phyloP scores from a whole-genome alignment of 1,140 invertebrate species.

The Panulirus ornatus region DNA sequence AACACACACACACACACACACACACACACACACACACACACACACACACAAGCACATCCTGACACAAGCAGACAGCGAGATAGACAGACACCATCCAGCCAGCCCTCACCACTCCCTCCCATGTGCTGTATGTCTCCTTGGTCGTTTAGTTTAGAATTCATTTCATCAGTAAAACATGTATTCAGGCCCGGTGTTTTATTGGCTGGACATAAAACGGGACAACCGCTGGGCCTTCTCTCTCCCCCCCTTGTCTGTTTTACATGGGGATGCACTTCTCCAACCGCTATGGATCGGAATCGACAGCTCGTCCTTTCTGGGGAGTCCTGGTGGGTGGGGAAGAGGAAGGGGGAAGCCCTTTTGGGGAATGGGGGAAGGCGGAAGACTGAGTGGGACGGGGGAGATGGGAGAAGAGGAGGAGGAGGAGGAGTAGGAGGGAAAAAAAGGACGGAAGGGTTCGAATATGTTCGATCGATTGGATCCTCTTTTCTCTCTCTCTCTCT shows the following conservation, averaged over 20 bases:
- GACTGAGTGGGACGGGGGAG: neutral
- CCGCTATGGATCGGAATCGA: conserved; percentile 19
- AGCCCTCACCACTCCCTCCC: neutral
- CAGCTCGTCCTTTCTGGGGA: conserved; percentile 9
- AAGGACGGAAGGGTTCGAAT: neutral
- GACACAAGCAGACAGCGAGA: conserved; percentile 12
- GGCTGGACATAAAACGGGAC: conserved; percentile 64
- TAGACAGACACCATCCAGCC: neutral
- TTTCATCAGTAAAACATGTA: conserved; percentile 69
- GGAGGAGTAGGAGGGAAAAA: neutral
- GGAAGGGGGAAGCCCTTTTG: neutral
- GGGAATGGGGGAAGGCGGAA: neutral
- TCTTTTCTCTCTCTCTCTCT: conserved; percentile 1
- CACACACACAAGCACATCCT: too few relatives aligned
- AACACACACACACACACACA: conserved; percentile 6
- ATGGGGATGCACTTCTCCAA: neutral
- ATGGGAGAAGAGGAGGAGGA: conserved; percentile 7
- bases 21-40: conserved; percentile 37
- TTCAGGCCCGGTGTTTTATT: conserved; percentile 62
- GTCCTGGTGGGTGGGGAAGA: neutral
- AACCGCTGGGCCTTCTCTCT: conserved; percentile 22
- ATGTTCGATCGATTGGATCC: conserved; percentile 20
- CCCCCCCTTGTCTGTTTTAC: conserved; percentile 32
- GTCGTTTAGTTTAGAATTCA: conserved; percentile 61
- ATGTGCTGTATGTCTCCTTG: conserved; percentile 1